Conservation (phyloP, 2,113 vertebrate genomes). For the Alethe castanea region DNA sequence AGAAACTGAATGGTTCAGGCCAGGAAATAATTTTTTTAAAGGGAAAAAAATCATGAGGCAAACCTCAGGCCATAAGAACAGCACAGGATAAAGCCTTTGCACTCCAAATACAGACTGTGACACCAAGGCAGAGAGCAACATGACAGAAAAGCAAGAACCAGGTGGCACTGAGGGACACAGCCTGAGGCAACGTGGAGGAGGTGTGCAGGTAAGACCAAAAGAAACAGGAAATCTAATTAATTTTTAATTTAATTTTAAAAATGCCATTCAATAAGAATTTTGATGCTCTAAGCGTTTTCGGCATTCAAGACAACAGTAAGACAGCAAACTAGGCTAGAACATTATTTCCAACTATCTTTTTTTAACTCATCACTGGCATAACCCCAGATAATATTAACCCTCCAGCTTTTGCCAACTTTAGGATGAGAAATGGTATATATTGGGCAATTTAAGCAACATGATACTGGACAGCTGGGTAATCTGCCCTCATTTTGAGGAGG, state of each 20-base stretch:
- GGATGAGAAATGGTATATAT: background rate
- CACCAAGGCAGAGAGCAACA: background rate
- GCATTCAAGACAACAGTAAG: background rate
- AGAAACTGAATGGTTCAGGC: background rate
- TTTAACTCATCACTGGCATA: background rate
- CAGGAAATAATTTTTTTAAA: rapidly evolving
- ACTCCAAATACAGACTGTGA: background rate
- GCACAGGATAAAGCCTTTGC: background rate
- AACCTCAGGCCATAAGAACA: background rate
- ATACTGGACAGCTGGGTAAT: background rate
- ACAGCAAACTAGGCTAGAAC: background rate
- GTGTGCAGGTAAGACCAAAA: background rate
- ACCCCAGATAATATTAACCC: background rate
- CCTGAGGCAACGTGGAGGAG: background rate
- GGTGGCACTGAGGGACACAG: background rate
- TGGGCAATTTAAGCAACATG: background rate
- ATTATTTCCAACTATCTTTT: background rate
- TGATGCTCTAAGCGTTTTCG: background rate
- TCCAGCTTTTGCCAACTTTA: background rate
- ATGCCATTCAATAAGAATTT: background rate
- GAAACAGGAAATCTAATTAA: background rate
- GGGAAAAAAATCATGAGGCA: background rate
- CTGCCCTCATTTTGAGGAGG: background rate
- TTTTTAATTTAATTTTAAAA: background rate
- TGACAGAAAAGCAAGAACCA: background rate